These are phyloP conservation scores for Marcusenius ussheri DNA, from an alignment of 2,113 vertebrate species.

Conservation along the genomic window DNA sequence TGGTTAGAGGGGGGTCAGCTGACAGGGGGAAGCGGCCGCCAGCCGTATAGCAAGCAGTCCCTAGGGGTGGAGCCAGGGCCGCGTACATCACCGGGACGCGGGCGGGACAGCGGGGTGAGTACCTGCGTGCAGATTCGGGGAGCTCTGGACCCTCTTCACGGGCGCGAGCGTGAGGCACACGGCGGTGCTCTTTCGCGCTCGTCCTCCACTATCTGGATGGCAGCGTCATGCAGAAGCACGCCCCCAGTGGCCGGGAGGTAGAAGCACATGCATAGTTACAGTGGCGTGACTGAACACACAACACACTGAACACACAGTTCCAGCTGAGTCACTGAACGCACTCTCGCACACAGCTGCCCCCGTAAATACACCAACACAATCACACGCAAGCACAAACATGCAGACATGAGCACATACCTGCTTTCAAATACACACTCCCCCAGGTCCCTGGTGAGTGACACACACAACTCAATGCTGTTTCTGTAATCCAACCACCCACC, in stretches of 20 bases:
- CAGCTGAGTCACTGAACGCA: background rate
- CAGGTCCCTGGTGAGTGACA: background rate
- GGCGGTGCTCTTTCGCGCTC: conserved; percentile 77
- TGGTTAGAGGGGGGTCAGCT: background rate
- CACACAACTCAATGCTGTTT: background rate
- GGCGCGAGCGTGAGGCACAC: conserved; percentile 87
- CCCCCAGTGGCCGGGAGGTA: conserved; percentile 53
- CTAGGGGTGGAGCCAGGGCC: background rate
- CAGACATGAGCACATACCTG: background rate
- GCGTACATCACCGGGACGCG: no score
- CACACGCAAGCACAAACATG: background rate
- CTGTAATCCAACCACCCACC: background rate
- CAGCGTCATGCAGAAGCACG: background rate
- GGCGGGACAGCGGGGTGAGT: conserved; percentile 57
- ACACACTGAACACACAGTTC: background rate
- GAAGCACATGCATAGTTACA: conserved; percentile 62
- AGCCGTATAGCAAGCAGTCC: background rate
- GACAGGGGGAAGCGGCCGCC: background rate
- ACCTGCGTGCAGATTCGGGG: conserved; percentile 90
- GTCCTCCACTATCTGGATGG: conserved; percentile 87
- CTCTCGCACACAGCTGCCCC: background rate
- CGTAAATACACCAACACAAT: background rate
- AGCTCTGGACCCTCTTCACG: conserved; percentile 98
- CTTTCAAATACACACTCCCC: background rate
- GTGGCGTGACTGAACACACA: conserved; percentile 5